Evolutionary conservation across 2,797 vertebrate genomes (phyloP).

Genomic region (Diplodus puntazzo): DNA sequence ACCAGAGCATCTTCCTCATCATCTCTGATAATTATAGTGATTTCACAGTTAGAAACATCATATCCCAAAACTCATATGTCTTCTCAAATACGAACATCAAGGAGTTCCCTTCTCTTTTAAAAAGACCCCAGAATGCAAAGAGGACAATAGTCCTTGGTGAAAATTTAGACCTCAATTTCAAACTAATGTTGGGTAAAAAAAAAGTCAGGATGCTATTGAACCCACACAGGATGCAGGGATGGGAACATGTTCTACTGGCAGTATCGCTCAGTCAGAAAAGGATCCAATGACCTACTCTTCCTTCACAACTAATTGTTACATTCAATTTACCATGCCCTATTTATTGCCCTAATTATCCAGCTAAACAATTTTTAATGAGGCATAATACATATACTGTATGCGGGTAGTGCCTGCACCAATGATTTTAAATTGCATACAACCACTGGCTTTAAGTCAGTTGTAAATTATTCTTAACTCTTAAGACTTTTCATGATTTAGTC

Average conservation of each 20-base stretch:
- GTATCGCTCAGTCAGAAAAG: conserved; percentile 17
- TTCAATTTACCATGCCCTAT: conserved; percentile 29
- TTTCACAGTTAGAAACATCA: conserved; percentile 19
- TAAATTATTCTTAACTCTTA: neutral
- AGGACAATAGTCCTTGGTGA: neutral
- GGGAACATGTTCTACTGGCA: conserved; percentile 4
- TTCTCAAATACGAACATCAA: conserved; percentile 19
- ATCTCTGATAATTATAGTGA: conserved; percentile 36
- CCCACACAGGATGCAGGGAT: no score
- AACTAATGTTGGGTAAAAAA: neutral
- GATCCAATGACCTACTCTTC: neutral
- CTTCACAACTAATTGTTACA: conserved; percentile 14
- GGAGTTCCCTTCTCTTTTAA: neutral
- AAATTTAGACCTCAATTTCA: neutral
- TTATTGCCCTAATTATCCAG: conserved; percentile 20
- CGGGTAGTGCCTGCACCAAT: conserved; percentile 1
- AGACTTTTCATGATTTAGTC: neutral
- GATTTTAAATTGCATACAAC: conserved; percentile 18
- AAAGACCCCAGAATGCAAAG: neutral
- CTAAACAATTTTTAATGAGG: conserved; percentile 31
- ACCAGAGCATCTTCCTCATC: conserved; percentile 14
- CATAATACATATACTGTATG: conserved; percentile 13
- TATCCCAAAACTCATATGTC: conserved; percentile 4
- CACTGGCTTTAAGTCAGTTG: conserved; percentile 10
- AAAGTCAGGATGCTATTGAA: no score